A percentile compares a stretch with the other conserved stretches of the same genome.
Conservation (phyloP, 2,888 invertebrate species). For the Erannis defoliaria region DNA sequence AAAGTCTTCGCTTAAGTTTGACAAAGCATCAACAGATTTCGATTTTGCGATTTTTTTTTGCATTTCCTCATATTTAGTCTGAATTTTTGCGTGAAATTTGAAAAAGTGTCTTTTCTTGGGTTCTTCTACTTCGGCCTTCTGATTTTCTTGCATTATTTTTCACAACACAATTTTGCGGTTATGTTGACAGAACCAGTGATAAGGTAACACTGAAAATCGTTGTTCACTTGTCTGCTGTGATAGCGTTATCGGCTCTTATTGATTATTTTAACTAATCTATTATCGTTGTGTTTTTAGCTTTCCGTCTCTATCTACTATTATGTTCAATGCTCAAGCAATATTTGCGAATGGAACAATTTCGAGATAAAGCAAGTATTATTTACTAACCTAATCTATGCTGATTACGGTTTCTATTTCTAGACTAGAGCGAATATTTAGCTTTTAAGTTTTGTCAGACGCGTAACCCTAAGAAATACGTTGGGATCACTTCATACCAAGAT, state of each 20-base stretch:
- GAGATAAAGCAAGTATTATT: not conserved
- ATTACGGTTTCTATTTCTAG: not conserved
- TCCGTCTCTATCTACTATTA: constrained; percentile 4
- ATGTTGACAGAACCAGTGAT: constrained; percentile 37
- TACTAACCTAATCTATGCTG: not conserved
- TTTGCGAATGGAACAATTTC: not conserved
- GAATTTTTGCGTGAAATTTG: constrained; percentile 71
- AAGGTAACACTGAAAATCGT: constrained; percentile 54
- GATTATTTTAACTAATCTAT: constrained; percentile 71
- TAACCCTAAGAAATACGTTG: not conserved
- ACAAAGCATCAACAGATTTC: constrained; percentile 69
- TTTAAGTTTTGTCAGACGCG: not conserved
- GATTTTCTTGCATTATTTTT: constrained; percentile 57
- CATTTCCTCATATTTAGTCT: constrained; percentile 75
- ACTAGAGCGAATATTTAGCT: not conserved
- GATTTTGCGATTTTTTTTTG: constrained; percentile 75
- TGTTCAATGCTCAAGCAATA: not conserved
- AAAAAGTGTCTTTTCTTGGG: constrained; percentile 64
- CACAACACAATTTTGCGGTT: constrained; percentile 30
- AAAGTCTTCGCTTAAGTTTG: constrained; percentile 59
- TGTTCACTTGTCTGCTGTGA: constrained; percentile 42
- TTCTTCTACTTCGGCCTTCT: constrained; percentile 45
- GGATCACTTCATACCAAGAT: not conserved
- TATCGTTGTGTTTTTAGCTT: constrained; percentile 47
- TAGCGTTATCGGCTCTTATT: constrained; percentile 71